Percentiles rank a stretch among this genome's conserved stretches.
These are phyloP conservation scores for Metaphire vulgaris DNA, from an alignment of 1,140 invertebrate genomes.

Conservation along the genomic window DNA sequence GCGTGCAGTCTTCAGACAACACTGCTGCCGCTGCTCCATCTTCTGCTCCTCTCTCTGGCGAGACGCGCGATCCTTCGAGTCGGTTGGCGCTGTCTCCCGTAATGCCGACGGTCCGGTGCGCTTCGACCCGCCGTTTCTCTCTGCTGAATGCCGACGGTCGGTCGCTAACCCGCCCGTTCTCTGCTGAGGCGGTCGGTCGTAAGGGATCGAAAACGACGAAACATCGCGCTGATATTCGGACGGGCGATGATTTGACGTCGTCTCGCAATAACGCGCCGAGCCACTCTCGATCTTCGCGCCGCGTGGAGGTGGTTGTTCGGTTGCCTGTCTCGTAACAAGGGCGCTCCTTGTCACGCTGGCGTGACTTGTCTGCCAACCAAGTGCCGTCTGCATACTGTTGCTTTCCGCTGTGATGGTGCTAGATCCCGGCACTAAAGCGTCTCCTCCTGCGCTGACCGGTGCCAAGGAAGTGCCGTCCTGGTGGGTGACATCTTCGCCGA, in stretches of 20 bases:
- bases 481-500: constrained; percentile 35
- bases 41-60: constrained; percentile 27
- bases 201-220: no score
- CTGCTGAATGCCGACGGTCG: no score
- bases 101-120: constrained; percentile 1
- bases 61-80: constrained; percentile 16
- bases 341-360: constrained; percentile 14
- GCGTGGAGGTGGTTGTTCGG: constrained; percentile 13
- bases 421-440: neutral
- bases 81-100: no score
- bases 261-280: constrained; percentile 11
- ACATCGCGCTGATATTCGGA: no score
- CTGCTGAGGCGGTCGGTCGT: no score
- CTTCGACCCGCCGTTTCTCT: neutral
- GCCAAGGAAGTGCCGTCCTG: neutral
- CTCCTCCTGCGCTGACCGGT: no score
- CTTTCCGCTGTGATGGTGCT: constrained; percentile 27
- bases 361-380: constrained; percentile 28
- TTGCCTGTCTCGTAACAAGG: constrained; percentile 15
- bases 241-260: no score
- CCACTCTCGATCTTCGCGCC: constrained; percentile 8
- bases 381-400: constrained; percentile 25
- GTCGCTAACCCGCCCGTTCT: no score
- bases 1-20: constrained; percentile 18
- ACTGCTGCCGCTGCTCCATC: no score